Evolutionary conservation across 2,113 vertebrate species (phyloP).

Genomic region (Genyomyrus donnyi): DNA sequence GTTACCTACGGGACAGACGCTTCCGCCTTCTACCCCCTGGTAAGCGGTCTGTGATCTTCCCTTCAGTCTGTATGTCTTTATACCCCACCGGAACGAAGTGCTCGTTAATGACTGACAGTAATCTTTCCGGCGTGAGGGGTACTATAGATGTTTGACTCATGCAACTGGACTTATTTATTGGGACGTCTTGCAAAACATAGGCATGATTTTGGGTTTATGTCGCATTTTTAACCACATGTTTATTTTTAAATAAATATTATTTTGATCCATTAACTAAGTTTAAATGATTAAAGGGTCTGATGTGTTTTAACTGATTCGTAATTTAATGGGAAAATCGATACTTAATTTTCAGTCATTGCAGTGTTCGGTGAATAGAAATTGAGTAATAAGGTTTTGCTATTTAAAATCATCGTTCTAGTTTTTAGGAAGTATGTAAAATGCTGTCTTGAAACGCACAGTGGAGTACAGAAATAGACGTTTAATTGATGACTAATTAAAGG

Average conservation of each 20-base stretch:
- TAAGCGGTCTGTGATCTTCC: conserved; percentile 45
- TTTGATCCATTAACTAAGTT: background rate
- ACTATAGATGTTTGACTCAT: background rate
- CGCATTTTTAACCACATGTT: background rate
- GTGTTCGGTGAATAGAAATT: background rate
- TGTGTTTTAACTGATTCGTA: background rate
- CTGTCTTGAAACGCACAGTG: background rate
- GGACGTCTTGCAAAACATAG: background rate
- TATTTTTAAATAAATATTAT: background rate
- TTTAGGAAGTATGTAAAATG: background rate
- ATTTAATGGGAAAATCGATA: background rate
- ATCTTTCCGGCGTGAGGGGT: background rate
- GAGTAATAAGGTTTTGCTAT: background rate
- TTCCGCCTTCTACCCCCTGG: conserved; percentile 78
- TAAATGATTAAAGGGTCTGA: background rate
- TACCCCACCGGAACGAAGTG: background rate
- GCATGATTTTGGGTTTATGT: background rate
- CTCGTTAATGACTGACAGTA: conserved; percentile 11
- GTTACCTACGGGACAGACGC: conserved; percentile 76
- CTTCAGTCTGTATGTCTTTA: background rate
- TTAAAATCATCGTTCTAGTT: background rate
- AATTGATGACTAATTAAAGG: background rate
- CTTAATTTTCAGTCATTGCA: background rate
- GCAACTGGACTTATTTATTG: background rate
- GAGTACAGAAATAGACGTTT: background rate